phyloP scores from a whole-genome alignment of 2,113 vertebrate genomes.

The Notothenia coriiceps region DNA sequence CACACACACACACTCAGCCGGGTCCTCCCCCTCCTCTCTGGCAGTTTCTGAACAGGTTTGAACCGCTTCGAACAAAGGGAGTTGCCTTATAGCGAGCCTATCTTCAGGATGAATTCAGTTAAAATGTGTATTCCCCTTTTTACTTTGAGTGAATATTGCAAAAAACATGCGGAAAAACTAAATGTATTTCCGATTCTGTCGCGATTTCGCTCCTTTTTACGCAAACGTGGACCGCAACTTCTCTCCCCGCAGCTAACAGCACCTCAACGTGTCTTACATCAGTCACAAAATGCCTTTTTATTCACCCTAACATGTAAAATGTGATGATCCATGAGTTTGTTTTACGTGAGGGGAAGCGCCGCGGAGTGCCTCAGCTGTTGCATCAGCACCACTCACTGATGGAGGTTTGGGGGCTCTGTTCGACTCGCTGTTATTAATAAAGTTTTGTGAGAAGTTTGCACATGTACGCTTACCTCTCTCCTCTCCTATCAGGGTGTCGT shows the following conservation, averaged over 20 bases:
- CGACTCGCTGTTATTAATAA: constrained; percentile 25
- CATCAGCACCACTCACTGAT: constrained; percentile 70
- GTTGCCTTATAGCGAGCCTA: constrained; percentile 88
- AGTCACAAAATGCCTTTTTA: too few relatives aligned
- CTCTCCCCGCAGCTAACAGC: neutral
- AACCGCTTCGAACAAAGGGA: constrained; percentile 99
- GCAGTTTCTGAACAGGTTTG: constrained; percentile 98
- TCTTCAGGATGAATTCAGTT: constrained; percentile 47
- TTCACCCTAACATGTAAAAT: neutral
- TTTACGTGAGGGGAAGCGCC: neutral
- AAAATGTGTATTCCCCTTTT: neutral
- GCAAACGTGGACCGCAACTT: constrained; percentile 5
- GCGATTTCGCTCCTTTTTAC: neutral
- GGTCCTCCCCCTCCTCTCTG: constrained; percentile 72
- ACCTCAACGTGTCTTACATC: fast-evolving
- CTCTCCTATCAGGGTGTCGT: constrained; percentile 93
- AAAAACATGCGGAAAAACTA: neutral
- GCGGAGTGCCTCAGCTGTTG: constrained; percentile 54
- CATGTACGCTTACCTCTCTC: constrained; percentile 90
- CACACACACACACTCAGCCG: constrained; percentile 11
- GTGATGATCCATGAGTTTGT: neutral
- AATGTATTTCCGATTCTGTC: neutral
- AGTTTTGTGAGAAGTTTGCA: constrained; percentile 11
- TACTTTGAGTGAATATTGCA: neutral
- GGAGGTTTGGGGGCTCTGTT: neutral